Evolutionary conservation across 2,797 vertebrate species (phyloP), one percentile per base, ranked within the genome.

Genomic region (Taeniopygia guttata): DNA sequence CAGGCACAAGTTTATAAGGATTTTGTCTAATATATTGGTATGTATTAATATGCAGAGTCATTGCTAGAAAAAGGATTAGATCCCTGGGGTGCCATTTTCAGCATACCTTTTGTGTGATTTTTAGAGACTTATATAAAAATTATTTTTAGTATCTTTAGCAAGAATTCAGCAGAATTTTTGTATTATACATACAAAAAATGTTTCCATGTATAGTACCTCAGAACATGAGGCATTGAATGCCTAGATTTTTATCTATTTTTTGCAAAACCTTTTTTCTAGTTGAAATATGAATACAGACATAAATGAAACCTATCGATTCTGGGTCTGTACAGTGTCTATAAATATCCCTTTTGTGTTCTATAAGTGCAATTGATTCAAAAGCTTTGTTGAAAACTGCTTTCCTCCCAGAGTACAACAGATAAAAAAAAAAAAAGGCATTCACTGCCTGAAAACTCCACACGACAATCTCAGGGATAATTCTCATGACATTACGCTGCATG

Each of bases 1-100:
- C 85, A 95, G 84, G 84, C 87, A 87, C 51, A 86, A 95, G 55
- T 89, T 94, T 88, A n/a, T 70, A 55, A 86, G 60, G 89, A 89
- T 94, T 89, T 89, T 95, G 13, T 90, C 62, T 94, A 85, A 75
- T 92, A 80, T 87, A 38, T 93, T 94, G 48, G 58, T 89, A 59
- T 89, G 68, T 96, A 79, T 91, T 92, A 80, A 92, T 91, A 82
- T 97, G 87, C 89, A 95, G 81, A 96, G 87, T 97, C 88, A 96
- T 88, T 89, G 84, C 67, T 92, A 87, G 68, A 93, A 90, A 75
- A 89, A 81, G 54, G 85, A 80, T 55, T 90, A 77, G 94, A 82
- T 96, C 66, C 86, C 90, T 91, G 38, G 66, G 89, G 69, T 97
- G 90, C 94, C 93, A 95, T 97, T 96, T 97, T 93, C 68, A 97